A percentile compares a stretch with the other conserved stretches of the same genome.
phyloP scores from a whole-genome alignment of 2,888 invertebrate species.

The Pyrochroa serraticornis region DNA sequence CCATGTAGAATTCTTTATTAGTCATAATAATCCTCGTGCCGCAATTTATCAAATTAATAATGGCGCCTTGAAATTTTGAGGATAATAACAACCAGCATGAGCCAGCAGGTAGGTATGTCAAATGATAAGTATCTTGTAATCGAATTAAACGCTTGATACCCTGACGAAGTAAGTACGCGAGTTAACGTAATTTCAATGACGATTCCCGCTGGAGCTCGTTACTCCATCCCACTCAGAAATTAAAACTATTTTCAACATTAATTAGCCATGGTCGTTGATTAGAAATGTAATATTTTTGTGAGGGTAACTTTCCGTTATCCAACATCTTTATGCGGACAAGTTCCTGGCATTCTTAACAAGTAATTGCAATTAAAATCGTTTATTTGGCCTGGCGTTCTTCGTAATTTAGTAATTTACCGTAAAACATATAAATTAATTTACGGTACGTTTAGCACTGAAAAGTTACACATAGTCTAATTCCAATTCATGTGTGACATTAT shows the following conservation, averaged over 20 bases:
- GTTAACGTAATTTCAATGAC: background rate
- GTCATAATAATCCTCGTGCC: too few relatives aligned
- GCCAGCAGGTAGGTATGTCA: slow-evolving; percentile 6
- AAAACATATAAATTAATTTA: slow-evolving; percentile 28
- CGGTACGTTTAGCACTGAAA: slow-evolving; percentile 24
- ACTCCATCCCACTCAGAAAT: slow-evolving; percentile 3
- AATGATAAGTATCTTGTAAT: slow-evolving; percentile 16
- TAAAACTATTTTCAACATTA: slow-evolving; percentile 21
- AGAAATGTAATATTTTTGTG: slow-evolving; percentile 21
- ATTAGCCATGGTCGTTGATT: slow-evolving; percentile 29
- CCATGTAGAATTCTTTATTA: too few relatives aligned
- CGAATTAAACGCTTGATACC: slow-evolving; percentile 20
- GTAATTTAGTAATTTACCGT: slow-evolving; percentile 27
- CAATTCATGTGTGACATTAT: slow-evolving; percentile 9
- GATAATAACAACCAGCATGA: slow-evolving; percentile 24
- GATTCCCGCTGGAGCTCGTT: background rate
- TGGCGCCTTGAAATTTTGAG: slow-evolving; percentile 21
- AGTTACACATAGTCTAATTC: slow-evolving; percentile 3
- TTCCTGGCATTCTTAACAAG: slow-evolving; percentile 7
- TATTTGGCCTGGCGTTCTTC: slow-evolving; percentile 14
- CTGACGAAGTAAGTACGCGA: background rate
- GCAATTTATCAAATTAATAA: slow-evolving; percentile 16
- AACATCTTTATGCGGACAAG: background rate
- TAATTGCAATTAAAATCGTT: slow-evolving; percentile 22
- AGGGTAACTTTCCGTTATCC: slow-evolving; percentile 23